Percentiles rank a stretch among this genome's conserved stretches.
Evolutionary conservation across 2,888 invertebrate genomes (phyloP).

Genomic region (Nymphalis urticae): DNA sequence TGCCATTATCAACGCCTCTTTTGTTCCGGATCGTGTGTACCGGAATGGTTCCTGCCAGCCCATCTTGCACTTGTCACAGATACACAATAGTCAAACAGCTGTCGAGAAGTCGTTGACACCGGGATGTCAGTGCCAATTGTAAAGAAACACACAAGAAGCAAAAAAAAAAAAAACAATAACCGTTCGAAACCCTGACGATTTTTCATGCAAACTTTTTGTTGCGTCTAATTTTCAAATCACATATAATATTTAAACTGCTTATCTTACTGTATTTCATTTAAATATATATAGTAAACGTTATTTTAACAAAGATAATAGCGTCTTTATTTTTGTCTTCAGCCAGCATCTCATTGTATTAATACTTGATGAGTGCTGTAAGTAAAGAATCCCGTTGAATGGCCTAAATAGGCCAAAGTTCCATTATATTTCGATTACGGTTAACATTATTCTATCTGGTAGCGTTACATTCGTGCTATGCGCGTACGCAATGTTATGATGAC

Average conservation of each 20-base stretch:
- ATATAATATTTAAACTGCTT: not conserved
- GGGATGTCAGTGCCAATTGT: conserved; percentile 74
- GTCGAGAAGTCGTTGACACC: conserved; percentile 74
- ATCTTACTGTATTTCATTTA: not conserved
- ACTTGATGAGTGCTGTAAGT: not conserved
- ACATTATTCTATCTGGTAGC: conserved; percentile 22
- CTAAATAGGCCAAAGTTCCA: conserved; percentile 23
- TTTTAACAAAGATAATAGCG: not conserved
- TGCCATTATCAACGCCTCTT: conserved; percentile 75
- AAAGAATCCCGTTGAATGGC: conserved; percentile 12
- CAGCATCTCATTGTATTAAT: not conserved
- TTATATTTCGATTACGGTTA: conserved; percentile 21
- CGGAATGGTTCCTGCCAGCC: conserved; percentile 67
- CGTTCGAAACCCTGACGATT: conserved; percentile 52
- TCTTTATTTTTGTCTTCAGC: not conserved
- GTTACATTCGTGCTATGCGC: conserved; percentile 40
- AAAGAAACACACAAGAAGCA: conserved; percentile 72
- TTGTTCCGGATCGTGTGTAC: conserved; percentile 72
- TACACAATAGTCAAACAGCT: conserved; percentile 76
- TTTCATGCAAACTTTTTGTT: conserved; percentile 39
- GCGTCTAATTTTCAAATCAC: not conserved
- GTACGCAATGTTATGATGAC: conserved; percentile 57
- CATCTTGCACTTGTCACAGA: conserved; percentile 65
- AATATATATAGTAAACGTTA: not conserved
- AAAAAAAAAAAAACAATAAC: conserved; percentile 66